These are phyloP conservation scores for Eremophila alpestris DNA, from an alignment of 2,797 vertebrate genomes.

Conservation along the genomic window DNA sequence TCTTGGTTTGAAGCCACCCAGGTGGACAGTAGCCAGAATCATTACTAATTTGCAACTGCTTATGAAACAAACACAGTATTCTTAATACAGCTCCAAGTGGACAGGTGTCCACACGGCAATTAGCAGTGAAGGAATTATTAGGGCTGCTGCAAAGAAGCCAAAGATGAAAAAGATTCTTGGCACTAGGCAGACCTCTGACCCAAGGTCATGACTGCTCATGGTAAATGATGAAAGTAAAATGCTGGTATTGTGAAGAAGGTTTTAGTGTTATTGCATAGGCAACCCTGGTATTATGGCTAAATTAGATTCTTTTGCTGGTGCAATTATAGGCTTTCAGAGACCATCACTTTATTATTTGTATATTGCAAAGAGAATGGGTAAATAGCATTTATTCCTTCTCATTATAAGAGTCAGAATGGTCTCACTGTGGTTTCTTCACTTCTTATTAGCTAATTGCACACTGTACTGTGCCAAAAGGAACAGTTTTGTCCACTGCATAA, in stretches of 20 bases:
- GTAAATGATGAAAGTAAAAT: background rate
- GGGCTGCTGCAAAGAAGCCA: background rate
- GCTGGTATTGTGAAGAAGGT: background rate
- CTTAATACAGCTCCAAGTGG: background rate
- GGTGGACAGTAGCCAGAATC: background rate
- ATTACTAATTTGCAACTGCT: slow-evolving; percentile 8
- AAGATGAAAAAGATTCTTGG: background rate
- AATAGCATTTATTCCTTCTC: slow-evolving; percentile 1
- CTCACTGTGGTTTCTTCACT: background rate
- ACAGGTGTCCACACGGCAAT: background rate
- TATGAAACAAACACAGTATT: background rate
- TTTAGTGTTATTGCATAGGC: background rate
- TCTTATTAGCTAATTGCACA: background rate
- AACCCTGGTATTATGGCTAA: background rate
- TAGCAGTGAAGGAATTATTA: slow-evolving; percentile 12
- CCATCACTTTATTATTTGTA: background rate
- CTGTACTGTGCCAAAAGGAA: background rate
- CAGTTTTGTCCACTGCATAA: background rate
- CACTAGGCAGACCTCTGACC: background rate
- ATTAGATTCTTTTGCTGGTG: background rate
- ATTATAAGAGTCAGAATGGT: background rate
- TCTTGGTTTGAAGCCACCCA: slow-evolving; percentile 5
- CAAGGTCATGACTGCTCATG: background rate
- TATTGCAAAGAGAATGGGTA: background rate
- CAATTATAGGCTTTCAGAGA: background rate